Evolutionary conservation across 2,113 vertebrate genomes (phyloP), one percentile per base, ranked within the genome.

Genomic region (Malurus melanocephalus): DNA sequence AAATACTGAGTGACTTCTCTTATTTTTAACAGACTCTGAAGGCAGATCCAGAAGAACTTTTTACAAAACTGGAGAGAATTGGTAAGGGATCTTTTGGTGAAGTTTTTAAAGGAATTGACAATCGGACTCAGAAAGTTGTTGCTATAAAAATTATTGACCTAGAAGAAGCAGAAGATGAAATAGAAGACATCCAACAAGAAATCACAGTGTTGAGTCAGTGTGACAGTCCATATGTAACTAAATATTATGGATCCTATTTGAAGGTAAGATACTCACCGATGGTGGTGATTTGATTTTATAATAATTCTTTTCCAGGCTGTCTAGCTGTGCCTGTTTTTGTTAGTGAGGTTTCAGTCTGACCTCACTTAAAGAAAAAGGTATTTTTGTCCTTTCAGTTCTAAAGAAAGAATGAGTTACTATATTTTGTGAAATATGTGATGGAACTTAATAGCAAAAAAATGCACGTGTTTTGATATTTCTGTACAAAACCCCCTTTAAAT

Each of bases 71-170:
- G 87, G 98, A 99, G 92, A 99, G 98, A 92, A 99, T 99, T 90
- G 99, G 99, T 53, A 99, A 99, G 95, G 99, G 99, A 73, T 99
- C 99, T 42, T 99, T 99, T 72, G 99, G 99, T 16, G 99, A 99
- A 94, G 99, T 99, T 83, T 99, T 98, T 95, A 99, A 99, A 98
- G 99, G 99, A 97, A 99, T 99, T 93, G 99, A 99, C 98, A 98
- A 98, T 97, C 98, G 97, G 96, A 99, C 98, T 95, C 99, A 99
- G 96, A 99, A 99, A 96, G 98, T 99, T 75, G 98, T 99, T 88
- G 99, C 99, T 92, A 99, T 99, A 97, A 99, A 99, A 98, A 99
- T 98, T 89, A 99, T 99, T 94, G 99, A 99, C 95, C 97, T 99
- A 90, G 99, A 99, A 96, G 99, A 99, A 96, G 99, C 99, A 5